These are phyloP conservation scores for Atrina japonica DNA, from an alignment of 2,888 invertebrate species.

Conservation along the genomic window DNA sequence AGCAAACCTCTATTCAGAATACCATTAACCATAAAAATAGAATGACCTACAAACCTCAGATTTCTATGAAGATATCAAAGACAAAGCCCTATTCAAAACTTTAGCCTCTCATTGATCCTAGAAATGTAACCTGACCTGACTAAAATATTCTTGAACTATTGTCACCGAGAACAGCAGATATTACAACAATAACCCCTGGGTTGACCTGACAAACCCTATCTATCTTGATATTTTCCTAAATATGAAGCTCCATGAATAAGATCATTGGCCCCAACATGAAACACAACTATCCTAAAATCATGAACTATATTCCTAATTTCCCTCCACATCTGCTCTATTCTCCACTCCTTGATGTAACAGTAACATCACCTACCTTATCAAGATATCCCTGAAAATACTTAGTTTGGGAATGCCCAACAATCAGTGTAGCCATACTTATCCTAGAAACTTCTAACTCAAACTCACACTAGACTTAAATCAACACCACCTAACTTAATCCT, in stretches of 20 bases:
- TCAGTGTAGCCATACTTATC: neutral
- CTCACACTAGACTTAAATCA: too few relatives aligned
- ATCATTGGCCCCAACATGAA: slow-evolving; percentile 1
- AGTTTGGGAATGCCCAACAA: neutral
- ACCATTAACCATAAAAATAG: neutral
- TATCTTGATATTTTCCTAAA: slow-evolving; percentile 2
- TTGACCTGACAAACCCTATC: neutral
- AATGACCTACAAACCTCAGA: neutral
- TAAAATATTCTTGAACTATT: neutral
- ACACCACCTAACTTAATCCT: too few relatives aligned
- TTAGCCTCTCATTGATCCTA: neutral
- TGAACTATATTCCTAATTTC: neutral
- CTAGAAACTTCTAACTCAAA: too few relatives aligned
- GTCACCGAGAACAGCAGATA: neutral
- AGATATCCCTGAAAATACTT: neutral
- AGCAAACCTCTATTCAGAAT: neutral
- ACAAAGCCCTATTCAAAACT: neutral
- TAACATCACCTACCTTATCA: neutral
- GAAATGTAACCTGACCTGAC: neutral
- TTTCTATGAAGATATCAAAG: neutral
- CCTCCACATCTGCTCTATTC: neutral
- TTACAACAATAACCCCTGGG: neutral
- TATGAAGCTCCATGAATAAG: neutral
- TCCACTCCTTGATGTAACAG: neutral
- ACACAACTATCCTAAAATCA: neutral